Percentiles rank a stretch among this genome's conserved stretches.
Conservation (phyloP, 2,888 invertebrate species). For the Spodoptera littoralis region DNA sequence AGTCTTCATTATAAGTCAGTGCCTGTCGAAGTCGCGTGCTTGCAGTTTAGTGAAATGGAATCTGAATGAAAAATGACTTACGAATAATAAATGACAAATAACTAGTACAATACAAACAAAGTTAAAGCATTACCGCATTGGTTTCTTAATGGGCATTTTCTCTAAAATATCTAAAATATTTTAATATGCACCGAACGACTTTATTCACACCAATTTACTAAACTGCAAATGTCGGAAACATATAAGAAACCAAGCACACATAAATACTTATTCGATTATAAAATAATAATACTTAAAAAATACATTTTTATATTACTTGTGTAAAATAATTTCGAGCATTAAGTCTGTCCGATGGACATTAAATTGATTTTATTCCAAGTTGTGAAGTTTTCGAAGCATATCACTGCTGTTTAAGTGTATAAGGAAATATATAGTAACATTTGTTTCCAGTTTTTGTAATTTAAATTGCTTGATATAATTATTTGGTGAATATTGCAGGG, state of each 20-base stretch:
- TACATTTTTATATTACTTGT: constrained; percentile 50
- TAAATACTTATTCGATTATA: constrained; percentile 51
- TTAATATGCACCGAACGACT: background rate
- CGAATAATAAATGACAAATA: too few species aligned
- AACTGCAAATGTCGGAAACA: constrained; percentile 35
- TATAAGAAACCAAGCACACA: constrained; percentile 48
- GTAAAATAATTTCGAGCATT: constrained; percentile 55
- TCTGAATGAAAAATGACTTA: background rate
- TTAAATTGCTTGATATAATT: constrained; percentile 54
- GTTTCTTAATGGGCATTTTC: background rate
- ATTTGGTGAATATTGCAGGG: constrained; percentile 44
- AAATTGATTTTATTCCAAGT: constrained; percentile 76
- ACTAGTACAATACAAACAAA: too few species aligned
- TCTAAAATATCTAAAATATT: constrained; percentile 4
- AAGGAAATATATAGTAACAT: constrained; percentile 55
- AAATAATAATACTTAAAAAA: constrained; percentile 17
- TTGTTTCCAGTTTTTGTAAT: constrained; percentile 71
- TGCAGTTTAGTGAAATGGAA: constrained; percentile 33
- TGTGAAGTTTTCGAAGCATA: constrained; percentile 81
- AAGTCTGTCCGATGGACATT: constrained; percentile 67
- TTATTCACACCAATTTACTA: constrained; percentile 8
- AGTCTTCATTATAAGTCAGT: constrained; percentile 65
- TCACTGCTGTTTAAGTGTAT: constrained; percentile 74
- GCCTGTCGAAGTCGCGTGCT: constrained; percentile 32
- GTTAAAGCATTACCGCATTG: background rate